Conservation (phyloP, 2,888 invertebrate species). For the Platycnemis pennipes region DNA sequence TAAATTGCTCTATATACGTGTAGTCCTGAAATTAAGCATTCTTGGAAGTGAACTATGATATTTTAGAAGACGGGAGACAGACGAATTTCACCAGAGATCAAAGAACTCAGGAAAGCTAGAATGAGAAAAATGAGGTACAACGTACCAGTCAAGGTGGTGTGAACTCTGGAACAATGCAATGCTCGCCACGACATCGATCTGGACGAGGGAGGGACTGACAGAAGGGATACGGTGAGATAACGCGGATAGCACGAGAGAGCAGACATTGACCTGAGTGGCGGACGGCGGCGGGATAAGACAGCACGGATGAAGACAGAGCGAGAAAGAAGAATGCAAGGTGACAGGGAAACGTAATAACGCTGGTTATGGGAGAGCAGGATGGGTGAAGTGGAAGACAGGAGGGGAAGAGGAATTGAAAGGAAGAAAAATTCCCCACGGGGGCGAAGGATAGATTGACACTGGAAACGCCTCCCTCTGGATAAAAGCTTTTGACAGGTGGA, state of each 20-base stretch:
- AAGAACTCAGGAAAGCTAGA: too few relatives aligned
- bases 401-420: background rate
- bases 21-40: too few relatives aligned
- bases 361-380: background rate
- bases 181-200: too few relatives aligned
- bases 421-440: background rate
- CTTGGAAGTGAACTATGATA: too few relatives aligned
- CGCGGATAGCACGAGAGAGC: background rate
- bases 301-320: background rate
- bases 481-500: conserved; percentile 56
- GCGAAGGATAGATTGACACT: conserved; percentile 32
- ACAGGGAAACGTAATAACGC: conserved; percentile 32
- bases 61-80: too few relatives aligned
- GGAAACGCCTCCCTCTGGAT: conserved; percentile 52
- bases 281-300: background rate
- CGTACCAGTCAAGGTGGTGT: background rate
- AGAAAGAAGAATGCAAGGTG: background rate
- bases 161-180: background rate
- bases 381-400: background rate
- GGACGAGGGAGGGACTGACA: background rate
- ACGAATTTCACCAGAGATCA: too few relatives aligned
- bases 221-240: background rate
- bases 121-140: too few relatives aligned
- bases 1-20: too few relatives aligned
- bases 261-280: background rate